A percentile compares a stretch with the other conserved stretches of the same genome.
These are phyloP conservation scores for Tokudaia muenninki DNA, from an alignment of 2,797 vertebrate species.

Conservation along the genomic window DNA sequence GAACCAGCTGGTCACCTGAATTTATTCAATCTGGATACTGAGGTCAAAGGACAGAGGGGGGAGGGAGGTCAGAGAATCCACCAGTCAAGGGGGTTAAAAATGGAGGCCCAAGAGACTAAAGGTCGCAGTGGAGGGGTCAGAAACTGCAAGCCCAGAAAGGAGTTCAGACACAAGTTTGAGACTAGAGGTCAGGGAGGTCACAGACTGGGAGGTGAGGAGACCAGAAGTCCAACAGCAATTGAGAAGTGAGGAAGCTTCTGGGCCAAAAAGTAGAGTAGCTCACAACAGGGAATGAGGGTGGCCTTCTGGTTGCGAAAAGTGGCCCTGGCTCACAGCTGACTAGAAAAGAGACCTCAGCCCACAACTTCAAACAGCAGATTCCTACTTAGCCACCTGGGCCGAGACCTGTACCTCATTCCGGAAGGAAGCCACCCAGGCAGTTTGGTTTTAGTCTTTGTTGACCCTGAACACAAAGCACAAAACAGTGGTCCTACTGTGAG, in stretches of 20 bases:
- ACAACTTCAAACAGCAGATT: neutral
- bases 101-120: neutral
- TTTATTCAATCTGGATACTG: neutral
- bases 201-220: neutral
- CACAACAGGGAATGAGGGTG: neutral
- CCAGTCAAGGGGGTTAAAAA: neutral
- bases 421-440: neutral
- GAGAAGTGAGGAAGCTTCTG: neutral
- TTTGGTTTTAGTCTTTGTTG: neutral
- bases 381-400: neutral
- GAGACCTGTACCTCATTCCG: neutral
- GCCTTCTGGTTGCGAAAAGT: neutral
- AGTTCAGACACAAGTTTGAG: neutral
- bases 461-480: neutral
- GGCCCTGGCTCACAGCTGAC: neutral
- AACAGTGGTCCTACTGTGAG: neutral
- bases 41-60: neutral
- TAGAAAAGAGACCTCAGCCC: neutral
- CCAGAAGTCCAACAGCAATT: neutral
- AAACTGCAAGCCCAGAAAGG: neutral
- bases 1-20: neutral
- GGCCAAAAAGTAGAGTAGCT: neutral
- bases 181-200: neutral
- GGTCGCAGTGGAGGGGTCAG: neutral
- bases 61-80: neutral